phyloP scores from a whole-genome alignment of 2,113 vertebrate species.

The Alethe castanea region DNA sequence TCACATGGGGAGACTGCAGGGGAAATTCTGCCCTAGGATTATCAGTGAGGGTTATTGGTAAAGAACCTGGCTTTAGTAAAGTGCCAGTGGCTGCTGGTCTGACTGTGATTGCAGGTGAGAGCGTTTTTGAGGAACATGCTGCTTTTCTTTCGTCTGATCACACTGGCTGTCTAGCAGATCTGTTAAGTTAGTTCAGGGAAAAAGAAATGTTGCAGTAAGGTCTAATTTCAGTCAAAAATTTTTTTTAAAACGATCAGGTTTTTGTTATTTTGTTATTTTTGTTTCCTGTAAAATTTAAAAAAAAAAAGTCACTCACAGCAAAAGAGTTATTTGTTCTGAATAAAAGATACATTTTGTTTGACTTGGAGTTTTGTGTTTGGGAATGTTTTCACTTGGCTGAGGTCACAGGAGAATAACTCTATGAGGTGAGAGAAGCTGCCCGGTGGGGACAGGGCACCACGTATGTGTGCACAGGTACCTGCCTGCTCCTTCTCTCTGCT shows the following conservation, averaged over 20 bases:
- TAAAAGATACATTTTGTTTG: neutral
- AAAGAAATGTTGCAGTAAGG: neutral
- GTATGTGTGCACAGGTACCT: rapidly evolving
- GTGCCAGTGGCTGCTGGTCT: neutral
- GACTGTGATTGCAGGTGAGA: neutral
- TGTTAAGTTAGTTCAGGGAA: neutral
- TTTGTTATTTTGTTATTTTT: neutral
- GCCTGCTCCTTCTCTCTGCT: neutral
- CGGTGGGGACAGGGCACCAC: neutral
- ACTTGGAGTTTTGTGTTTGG: neutral
- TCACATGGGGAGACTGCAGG: neutral
- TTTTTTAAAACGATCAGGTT: neutral
- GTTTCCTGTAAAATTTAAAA: neutral
- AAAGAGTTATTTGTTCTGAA: neutral
- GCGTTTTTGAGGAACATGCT: neutral
- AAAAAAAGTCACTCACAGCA: neutral
- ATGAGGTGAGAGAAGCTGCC: neutral
- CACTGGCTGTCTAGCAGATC: neutral
- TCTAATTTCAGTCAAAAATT: neutral
- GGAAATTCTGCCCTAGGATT: neutral
- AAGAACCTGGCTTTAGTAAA: neutral
- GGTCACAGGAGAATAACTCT: neutral
- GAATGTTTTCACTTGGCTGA: neutral
- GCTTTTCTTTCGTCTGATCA: neutral
- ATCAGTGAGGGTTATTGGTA: neutral